Percentiles rank a stretch among this genome's conserved stretches.
Conservation (phyloP, 2,888 invertebrate species). For the Brachyptera putata region DNA sequence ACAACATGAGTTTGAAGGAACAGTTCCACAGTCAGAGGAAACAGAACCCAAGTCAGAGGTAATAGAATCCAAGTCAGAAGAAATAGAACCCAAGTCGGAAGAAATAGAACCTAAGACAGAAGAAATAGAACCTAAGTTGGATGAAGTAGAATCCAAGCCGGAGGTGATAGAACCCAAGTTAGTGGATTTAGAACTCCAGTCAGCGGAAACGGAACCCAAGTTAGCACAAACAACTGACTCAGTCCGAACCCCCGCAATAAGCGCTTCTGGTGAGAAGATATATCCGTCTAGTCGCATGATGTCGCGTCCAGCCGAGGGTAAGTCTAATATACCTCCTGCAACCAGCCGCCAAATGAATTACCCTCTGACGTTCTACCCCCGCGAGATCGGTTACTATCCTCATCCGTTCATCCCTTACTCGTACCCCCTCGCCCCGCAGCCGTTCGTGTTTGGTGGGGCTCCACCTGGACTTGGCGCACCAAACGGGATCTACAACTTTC, state of each 20-base stretch:
- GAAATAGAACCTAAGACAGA: background rate
- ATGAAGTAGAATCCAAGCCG: background rate
- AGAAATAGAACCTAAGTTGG: background rate
- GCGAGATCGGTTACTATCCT: constrained; percentile 14
- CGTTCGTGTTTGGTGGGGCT: background rate
- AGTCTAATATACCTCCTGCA: too few relatives aligned
- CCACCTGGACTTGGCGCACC: too few relatives aligned
- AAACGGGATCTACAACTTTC: too few relatives aligned
- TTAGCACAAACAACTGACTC: too few relatives aligned
- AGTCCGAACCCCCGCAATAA: too few relatives aligned
- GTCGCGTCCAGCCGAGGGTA: too few relatives aligned
- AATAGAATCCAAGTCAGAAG: background rate
- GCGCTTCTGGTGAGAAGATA: too few relatives aligned
- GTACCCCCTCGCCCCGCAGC: constrained; percentile 8
- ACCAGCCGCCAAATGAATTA: background rate
- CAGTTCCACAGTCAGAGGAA: background rate
- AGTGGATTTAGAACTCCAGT: background rate
- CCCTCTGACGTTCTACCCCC: constrained; percentile 22
- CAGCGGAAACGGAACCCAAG: too few relatives aligned
- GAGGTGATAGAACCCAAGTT: background rate
- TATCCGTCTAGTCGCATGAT: too few relatives aligned
- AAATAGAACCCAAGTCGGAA: background rate
- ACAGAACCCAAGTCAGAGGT: background rate
- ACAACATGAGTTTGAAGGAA: background rate
- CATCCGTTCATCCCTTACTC: constrained; percentile 10